phyloP scores from a whole-genome alignment of 2,113 vertebrate species.

The Odocoileus hemionus region DNA sequence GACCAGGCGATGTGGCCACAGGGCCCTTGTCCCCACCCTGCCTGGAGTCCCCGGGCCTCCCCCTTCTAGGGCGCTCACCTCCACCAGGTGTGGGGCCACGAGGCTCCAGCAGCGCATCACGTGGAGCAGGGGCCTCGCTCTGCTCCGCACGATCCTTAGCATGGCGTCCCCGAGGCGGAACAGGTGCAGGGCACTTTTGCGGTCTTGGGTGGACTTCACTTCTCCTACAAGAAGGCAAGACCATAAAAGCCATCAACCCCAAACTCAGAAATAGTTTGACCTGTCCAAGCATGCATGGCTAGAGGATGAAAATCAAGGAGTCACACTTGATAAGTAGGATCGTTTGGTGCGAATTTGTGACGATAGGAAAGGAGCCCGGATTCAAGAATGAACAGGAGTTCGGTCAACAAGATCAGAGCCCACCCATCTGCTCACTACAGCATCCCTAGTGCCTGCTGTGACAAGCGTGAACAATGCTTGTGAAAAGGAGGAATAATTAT shows the following conservation, averaged over 20 bases:
- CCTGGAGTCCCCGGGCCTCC: not conserved
- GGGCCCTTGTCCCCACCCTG: no score
- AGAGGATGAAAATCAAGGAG: not conserved
- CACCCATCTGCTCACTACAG: not conserved
- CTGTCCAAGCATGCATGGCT: not conserved
- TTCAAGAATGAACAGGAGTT: not conserved
- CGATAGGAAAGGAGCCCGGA: not conserved
- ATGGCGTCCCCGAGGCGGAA: constrained; percentile 95
- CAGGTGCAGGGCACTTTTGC: constrained; percentile 91
- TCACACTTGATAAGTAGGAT: not conserved
- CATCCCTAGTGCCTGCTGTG: rapidly evolving
- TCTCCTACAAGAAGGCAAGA: constrained; percentile 82
- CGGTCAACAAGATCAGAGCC: rapidly evolving
- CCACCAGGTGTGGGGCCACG: constrained; percentile 96
- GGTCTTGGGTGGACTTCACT: constrained; percentile 91
- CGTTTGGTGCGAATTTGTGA: rapidly evolving
- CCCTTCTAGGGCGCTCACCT: constrained; percentile 78
- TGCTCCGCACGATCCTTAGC: constrained; percentile 93
- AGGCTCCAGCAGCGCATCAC: constrained; percentile 96
- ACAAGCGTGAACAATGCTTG: not conserved
- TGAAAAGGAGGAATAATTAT: not conserved
- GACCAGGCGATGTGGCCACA: not conserved
- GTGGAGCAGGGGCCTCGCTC: constrained; percentile 89
- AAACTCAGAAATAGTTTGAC: not conserved
- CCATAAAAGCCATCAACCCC: not conserved